Base-by-base conservation (phyloP, 2,113 vertebrate species). In the Alosa alosa region DNA sequence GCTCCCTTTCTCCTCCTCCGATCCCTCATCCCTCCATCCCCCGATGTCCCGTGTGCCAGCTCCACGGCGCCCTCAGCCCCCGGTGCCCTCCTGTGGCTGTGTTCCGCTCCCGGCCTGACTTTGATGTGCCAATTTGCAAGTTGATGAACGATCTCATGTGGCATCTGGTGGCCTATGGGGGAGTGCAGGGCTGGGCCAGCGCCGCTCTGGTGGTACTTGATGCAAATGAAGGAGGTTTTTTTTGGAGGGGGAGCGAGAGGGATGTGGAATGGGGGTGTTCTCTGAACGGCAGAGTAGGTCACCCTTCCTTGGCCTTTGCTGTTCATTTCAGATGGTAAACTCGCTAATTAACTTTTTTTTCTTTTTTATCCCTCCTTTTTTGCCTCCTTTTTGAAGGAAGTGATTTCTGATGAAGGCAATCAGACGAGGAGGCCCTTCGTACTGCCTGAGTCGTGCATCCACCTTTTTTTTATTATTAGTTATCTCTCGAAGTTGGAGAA, bases 111-210 rank as follows among this genome's bases (percentile, higher is more conserved):
- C 88, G 83, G 72, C 13, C 89, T 96, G 94, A 94, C 95, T 96
- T 91, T 94, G 94, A 95, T 92, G 90, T 96, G 90, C 94, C 96
- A 94, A 94, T 96, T 97, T 97, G 90, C 94, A 93, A 91, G 90
- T 84, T 95, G 94, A 97, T 96, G 96, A 96, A 92, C 95, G 95
- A 95, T 94, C 91, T 90, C 84, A 86, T 90, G 89, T 89, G 89
- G 85, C 88, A 87, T 88, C 95, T 96, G 96, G 94, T 96, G 92
- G 94, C 90, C 93, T 93, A 89, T 90, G 92, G 92, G 93, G 92
- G 92, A 95, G 93, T 96, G 91, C 89, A 93, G 92, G 94, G 72
- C 13, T 36, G 36, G 25, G 25, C 72, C 31, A 17, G 31, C 25
- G 4, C 91, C 92, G 81, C 92, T 84, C 87, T 91, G 92, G 88